A percentile compares a stretch with the other conserved stretches of the same genome.
Conservation (phyloP, 2,888 invertebrate genomes). For the Drepanosiphum platanoidis region DNA sequence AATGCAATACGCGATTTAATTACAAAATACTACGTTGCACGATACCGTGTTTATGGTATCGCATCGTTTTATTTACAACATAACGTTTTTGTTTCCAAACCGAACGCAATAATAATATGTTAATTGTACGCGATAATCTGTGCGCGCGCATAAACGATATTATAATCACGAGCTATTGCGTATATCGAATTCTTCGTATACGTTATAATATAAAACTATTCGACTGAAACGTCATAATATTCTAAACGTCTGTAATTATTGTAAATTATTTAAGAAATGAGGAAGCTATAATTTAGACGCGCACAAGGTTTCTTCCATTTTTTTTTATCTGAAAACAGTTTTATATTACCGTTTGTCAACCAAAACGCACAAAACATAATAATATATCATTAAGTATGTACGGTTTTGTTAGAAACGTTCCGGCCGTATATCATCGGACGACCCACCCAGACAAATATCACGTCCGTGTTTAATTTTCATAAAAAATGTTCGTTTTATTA, state of each 20-base stretch:
- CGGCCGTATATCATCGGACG: neutral
- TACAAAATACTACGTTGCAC: neutral
- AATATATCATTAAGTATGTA: neutral
- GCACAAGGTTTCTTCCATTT: neutral
- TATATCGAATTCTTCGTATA: neutral
- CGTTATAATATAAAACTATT: neutral
- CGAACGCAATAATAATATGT: no score
- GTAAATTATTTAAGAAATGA: constrained; percentile 22
- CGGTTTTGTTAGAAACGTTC: neutral
- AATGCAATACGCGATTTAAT: neutral
- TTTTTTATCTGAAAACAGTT: neutral
- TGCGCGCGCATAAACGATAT: neutral
- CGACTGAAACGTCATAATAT: neutral
- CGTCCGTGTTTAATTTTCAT: neutral
- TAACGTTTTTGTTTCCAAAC: neutral
- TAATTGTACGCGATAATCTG: neutral
- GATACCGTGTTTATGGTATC: neutral
- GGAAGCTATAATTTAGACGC: constrained; percentile 41
- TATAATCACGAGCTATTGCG: no score
- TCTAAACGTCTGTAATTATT: constrained; percentile 26
- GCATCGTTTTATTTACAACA: neutral
- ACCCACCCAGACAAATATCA: neutral
- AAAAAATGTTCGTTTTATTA: neutral
- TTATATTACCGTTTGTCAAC: neutral
- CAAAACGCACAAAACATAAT: neutral